A percentile compares a stretch with the other conserved stretches of the same genome.
phyloP scores from a whole-genome alignment of 2,113 vertebrate genomes.

The Plotosus lineatus region DNA sequence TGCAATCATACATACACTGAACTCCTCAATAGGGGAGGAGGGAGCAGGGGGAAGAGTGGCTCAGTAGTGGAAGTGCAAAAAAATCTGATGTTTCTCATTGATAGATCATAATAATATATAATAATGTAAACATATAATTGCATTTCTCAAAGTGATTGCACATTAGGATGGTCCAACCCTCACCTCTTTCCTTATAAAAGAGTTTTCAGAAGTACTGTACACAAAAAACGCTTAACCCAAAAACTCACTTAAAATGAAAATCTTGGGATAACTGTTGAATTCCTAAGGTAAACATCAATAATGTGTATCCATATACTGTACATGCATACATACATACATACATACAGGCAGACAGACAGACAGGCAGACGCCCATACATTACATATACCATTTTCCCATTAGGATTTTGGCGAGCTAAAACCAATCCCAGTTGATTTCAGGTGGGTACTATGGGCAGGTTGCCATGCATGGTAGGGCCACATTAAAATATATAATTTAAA shows the following conservation, averaged over 20 bases:
- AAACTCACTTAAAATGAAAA: neutral
- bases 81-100: slow-evolving; percentile 28
- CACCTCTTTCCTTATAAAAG: neutral
- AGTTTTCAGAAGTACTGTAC: neutral
- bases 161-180: neutral
- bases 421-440: too few relatives aligned
- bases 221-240: neutral
- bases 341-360: too few relatives aligned
- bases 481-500: neutral
- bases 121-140: slow-evolving; percentile 30
- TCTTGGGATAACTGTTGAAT: neutral
- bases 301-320: too few relatives aligned
- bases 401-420: too few relatives aligned
- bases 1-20: slow-evolving; percentile 11
- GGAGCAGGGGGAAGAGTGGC: too few relatives aligned
- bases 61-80: neutral
- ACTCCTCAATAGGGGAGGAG: neutral
- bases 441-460: too few relatives aligned
- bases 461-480: too few relatives aligned
- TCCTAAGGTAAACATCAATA: neutral
- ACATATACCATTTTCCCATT: too few relatives aligned
- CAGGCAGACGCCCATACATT: too few relatives aligned
- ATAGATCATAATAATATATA: too few relatives aligned
- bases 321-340: too few relatives aligned
- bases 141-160: neutral